Evolutionary conservation across 2,113 vertebrate species (phyloP), one percentile per base, ranked within the genome.

Genomic region (Ciconia maguari): DNA sequence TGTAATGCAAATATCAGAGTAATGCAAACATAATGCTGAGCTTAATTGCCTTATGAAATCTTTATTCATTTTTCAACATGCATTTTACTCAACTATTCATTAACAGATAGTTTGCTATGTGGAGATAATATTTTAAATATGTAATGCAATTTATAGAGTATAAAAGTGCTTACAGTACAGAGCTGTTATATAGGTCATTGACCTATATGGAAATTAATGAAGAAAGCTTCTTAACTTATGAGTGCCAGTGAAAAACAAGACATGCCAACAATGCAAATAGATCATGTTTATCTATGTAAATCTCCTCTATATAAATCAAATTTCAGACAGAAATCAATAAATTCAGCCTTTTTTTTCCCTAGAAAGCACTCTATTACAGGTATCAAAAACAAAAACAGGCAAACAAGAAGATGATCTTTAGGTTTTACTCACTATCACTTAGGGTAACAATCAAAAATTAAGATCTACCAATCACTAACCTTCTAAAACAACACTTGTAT

Each of bases 161-260:
- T 34, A 89, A 94, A 97, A 97, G 92, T 93, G 96, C 92, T 97
- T 93, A 94, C 24, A 27, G 60, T 14, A 89, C 83, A 88, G 30
- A 93, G 83, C 68, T 87, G 81, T 61, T 80, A 61, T 20, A 69
- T 34, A 90, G 97, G 95, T 97, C 96, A 16, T 32, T 51, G 94
- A 96, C 97, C 95, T 62, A 25, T 27, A 34, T 54, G 71, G 90
- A 96, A 95, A 97, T 94, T 93, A 96, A 97, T 95, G 92, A 93
- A 88, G 89, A 96, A 96, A 65, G 10, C 54, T 26, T 80, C 69
- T 81, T 82, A 93, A 82, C 16, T 49, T 54, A 46, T 54, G 36
- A 46, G 27, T 21, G 44, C 36, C 41, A 69, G 10, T 72, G 17
- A 72, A 38, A 93, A 92, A 77, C 13, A 22, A 36, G 34, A 69